Conservation (phyloP, 2,888 invertebrate species). For the Trimorus sp. region DNA sequence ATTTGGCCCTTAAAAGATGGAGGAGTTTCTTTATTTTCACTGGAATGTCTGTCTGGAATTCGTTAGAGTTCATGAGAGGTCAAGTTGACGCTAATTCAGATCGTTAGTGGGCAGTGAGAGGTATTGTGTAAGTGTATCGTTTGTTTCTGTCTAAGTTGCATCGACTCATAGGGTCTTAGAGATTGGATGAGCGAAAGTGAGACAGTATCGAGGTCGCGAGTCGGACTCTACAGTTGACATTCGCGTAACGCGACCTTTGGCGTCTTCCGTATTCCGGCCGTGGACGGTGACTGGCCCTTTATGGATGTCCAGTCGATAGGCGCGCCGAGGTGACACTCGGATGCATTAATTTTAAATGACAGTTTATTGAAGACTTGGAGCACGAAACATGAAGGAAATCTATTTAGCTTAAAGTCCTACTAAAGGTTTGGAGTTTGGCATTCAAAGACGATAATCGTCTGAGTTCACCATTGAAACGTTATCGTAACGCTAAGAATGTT, state of each 20-base stretch:
- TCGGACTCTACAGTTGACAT: slow-evolving; percentile 36
- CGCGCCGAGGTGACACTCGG: slow-evolving; percentile 28
- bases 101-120: background rate
- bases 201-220: slow-evolving; percentile 38
- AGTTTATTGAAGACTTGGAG: background rate
- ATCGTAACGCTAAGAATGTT: too few relatives aligned
- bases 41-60: too few relatives aligned
- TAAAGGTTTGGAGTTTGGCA: too few relatives aligned
- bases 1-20: too few relatives aligned
- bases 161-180: slow-evolving; percentile 28
- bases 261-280: slow-evolving; percentile 47
- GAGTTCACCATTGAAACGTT: too few relatives aligned
- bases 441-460: too few relatives aligned
- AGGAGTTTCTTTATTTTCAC: too few relatives aligned
- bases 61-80: too few relatives aligned
- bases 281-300: slow-evolving; percentile 38
- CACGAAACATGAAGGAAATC: too few relatives aligned
- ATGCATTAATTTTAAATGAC: slow-evolving; percentile 22
- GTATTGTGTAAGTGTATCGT: background rate
- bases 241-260: slow-evolving; percentile 45
- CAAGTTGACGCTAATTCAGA: background rate
- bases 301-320: slow-evolving; percentile 33
- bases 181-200: slow-evolving; percentile 44
- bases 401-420: too few relatives aligned
- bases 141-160: slow-evolving; percentile 23